Conservation (phyloP, 2,113 vertebrate species). For the Potamarius usumacintae region DNA sequence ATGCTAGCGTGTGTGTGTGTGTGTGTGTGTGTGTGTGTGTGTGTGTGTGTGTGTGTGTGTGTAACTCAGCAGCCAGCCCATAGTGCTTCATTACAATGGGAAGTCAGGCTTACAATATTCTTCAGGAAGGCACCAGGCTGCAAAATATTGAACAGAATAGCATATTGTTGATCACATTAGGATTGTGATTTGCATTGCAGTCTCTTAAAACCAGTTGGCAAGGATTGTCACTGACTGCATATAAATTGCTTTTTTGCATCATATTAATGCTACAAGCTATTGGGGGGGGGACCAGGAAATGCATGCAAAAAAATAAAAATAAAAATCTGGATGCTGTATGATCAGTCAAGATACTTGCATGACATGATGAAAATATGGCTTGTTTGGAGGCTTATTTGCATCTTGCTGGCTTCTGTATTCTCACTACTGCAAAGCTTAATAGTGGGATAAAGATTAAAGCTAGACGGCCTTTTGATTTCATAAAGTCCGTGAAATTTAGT, state of each 20-base stretch:
- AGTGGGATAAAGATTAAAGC: neutral
- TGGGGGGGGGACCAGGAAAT: no score
- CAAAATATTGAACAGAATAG: neutral
- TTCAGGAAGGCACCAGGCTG: neutral
- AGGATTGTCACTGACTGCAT: neutral
- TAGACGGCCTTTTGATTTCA: no score
- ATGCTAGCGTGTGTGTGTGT: neutral
- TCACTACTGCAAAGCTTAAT: neutral
- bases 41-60: conserved; percentile 1
- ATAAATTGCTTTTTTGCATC: neutral
- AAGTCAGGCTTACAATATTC: neutral
- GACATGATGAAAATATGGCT: neutral
- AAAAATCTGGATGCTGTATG: neutral
- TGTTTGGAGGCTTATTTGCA: neutral
- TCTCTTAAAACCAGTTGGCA: neutral
- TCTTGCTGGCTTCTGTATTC: neutral
- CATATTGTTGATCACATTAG: neutral
- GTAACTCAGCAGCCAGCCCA: neutral
- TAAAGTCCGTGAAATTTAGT: no score
- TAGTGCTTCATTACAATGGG: neutral
- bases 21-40: conserved; percentile 3
- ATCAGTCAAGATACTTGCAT: neutral
- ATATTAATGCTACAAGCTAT: neutral
- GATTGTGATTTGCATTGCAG: neutral
- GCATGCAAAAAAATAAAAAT: no score